A percentile compares a stretch with the other conserved stretches of the same genome.
These are phyloP conservation scores for Chelonia mydas DNA, from an alignment of 2,797 vertebrate genomes.

Conservation along the genomic window DNA sequence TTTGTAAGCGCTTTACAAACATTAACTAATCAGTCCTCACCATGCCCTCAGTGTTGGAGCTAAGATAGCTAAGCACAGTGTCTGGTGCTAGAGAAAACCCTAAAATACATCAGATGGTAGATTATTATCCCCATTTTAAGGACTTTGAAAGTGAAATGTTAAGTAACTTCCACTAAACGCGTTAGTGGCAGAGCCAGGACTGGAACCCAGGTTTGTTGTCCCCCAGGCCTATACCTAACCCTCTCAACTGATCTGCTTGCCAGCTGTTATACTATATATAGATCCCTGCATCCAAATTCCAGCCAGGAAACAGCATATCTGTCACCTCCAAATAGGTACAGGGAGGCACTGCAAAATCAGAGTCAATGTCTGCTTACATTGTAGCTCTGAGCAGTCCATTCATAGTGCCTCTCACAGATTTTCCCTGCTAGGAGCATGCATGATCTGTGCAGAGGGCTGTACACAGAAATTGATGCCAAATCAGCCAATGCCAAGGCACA, in stretches of 20 bases:
- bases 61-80: background rate
- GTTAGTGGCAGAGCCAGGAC: background rate
- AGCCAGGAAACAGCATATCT: constrained; percentile 7
- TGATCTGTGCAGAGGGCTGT: background rate
- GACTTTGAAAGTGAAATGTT: constrained; percentile 17
- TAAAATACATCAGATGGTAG: background rate
- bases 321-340: constrained; percentile 12
- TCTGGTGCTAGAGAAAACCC: background rate
- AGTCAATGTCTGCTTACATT: background rate
- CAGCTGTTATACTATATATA: background rate
- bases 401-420: background rate
- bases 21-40: background rate
- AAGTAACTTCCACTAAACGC: constrained; percentile 5
- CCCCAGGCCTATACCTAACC: constrained; percentile 8
- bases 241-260: constrained; percentile 43
- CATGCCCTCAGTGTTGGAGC: background rate
- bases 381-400: background rate
- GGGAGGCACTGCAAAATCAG: background rate
- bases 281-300: background rate
- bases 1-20: background rate
- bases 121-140: background rate
- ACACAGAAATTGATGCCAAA: background rate
- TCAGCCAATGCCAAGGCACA: background rate
- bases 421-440: background rate
- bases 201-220: background rate